Evolutionary conservation across 1,140 invertebrate species (phyloP).

Genomic region (Calliopsis andreniformis): DNA sequence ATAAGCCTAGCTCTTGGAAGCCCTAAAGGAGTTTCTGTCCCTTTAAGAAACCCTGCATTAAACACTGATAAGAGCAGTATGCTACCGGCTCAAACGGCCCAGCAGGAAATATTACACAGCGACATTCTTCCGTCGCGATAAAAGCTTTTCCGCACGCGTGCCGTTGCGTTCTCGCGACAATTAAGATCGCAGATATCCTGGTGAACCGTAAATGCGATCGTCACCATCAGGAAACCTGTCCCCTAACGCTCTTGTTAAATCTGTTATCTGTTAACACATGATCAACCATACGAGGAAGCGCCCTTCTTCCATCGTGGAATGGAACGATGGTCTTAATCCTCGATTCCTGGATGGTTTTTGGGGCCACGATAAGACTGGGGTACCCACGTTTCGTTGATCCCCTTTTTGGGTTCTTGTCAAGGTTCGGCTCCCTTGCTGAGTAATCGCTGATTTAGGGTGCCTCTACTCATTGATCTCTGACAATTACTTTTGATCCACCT

Average conservation of each 20-base stretch:
- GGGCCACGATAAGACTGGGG: conserved; percentile 26
- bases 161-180: background rate
- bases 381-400: too few relatives aligned
- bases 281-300: conserved; percentile 44
- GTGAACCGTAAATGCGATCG: background rate
- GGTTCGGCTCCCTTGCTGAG: too few relatives aligned
- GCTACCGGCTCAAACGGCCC: background rate
- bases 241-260: background rate
- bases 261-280: conserved; percentile 68
- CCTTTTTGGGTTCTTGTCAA: too few relatives aligned
- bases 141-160: background rate
- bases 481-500: too few relatives aligned
- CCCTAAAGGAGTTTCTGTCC: background rate
- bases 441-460: too few relatives aligned
- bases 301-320: conserved; percentile 12
- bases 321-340: background rate
- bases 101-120: background rate
- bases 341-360: conserved; percentile 5
- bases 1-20: background rate
- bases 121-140: conserved; percentile 8
- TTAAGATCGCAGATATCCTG: conserved; percentile 22
- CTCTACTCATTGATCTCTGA: too few relatives aligned
- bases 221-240: conserved; percentile 17
- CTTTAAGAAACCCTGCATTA: background rate
- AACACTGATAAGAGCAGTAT: conserved; percentile 20